Evolutionary conservation across 2,797 vertebrate genomes (phyloP).

Genomic region (Rhabdomys pumilio): DNA sequence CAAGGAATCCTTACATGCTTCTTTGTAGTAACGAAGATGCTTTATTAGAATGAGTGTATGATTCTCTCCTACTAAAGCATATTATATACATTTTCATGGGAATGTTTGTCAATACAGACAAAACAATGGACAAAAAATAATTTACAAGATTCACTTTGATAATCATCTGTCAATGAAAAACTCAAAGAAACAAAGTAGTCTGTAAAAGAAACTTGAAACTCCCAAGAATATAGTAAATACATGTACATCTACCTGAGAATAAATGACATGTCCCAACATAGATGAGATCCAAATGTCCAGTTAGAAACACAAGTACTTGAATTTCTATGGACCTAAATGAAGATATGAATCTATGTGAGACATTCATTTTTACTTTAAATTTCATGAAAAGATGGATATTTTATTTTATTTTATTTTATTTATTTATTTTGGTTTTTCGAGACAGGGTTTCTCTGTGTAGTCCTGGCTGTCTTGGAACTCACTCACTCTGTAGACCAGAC

Average conservation of each 20-base stretch:
- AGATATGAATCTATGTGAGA: background rate
- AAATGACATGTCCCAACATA: background rate
- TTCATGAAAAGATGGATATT: background rate
- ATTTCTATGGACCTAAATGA: background rate
- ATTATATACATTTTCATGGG: background rate
- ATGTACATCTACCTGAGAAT: background rate
- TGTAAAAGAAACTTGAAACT: background rate
- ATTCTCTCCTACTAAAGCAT: background rate
- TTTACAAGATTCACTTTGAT: background rate
- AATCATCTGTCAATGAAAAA: background rate
- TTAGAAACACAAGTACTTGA: background rate
- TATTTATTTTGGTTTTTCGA: no score
- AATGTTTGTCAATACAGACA: background rate
- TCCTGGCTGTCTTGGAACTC: no score
- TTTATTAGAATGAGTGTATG: background rate
- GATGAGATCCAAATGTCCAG: background rate
- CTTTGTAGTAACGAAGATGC: background rate
- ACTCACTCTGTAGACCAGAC: no score
- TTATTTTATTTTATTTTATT: background rate
- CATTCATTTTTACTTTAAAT: background rate
- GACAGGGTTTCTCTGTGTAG: no score
- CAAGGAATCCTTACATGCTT: background rate
- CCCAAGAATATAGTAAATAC: background rate
- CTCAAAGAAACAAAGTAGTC: background rate
- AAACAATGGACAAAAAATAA: background rate